Evolutionary conservation across 2,113 vertebrate genomes (phyloP), one percentile per base, ranked within the genome.

Genomic region (Muntiacus reevesi): DNA sequence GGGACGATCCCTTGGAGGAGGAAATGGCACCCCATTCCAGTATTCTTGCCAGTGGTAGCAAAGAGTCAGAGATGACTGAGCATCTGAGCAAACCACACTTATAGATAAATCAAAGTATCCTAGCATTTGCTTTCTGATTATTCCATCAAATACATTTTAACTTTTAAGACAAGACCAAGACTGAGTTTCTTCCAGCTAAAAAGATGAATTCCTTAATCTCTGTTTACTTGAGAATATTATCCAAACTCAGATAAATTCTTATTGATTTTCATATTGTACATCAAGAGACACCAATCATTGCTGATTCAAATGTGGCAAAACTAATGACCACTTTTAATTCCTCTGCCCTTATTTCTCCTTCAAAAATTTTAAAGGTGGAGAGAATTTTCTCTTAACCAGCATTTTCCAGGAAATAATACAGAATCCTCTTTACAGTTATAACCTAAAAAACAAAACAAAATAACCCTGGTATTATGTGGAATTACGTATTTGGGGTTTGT

Each of bases 311-410:
- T 91, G 86, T 54, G 25, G 67, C 16, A 89, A 21, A 87, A 54
- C 9, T 92, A 87, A 90, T 55, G 54, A 54, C 21, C 7, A 94
- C 36, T 79, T 91, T 92, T 90, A 93, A 94, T 94, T 91, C 92
- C 54, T 83, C 19, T 95, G 17, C 12, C 11, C 5, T 92, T 84
- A 83, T 7, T 87, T 93, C 12, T 83, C 19, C n/a, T 93, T 95
- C 25, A 78, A 5, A 93, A 50, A 47, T 76, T 84, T 87, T 95
- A 89, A 92, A 12, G 0, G 2, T 40, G 57, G 7, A 36, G 6
- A 50, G 14, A 64, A 40, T 30, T 47, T 95, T 97, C 5, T 79
- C 2, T 59, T 91, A 83, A 57, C 1, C 67, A 94, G 2, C 8
- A 23, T 57, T 97, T 97, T 71, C 14, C 3, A 95, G 33, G 33